phyloP scores from a whole-genome alignment of 1,140 invertebrate genomes.

The Gryon sp. region DNA sequence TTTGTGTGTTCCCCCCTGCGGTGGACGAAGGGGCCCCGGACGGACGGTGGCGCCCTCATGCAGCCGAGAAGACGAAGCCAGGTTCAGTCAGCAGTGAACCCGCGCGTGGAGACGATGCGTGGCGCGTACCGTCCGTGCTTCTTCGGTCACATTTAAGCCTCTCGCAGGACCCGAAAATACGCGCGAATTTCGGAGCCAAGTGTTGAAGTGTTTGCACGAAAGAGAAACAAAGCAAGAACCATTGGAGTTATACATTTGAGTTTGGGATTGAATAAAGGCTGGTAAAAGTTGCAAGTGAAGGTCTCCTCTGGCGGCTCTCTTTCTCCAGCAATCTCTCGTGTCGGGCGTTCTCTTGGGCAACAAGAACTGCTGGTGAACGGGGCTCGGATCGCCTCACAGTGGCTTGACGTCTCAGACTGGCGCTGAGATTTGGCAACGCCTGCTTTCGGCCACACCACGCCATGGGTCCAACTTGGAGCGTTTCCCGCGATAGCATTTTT shows the following conservation, averaged over 20 bases:
- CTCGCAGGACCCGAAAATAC: neutral
- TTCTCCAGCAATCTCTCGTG: too few relatives aligned
- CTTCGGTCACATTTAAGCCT: slow-evolving; percentile 10
- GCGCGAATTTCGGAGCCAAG: neutral
- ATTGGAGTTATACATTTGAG: too few relatives aligned
- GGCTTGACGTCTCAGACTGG: neutral
- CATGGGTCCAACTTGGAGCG: too few relatives aligned
- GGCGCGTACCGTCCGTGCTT: slow-evolving; percentile 32
- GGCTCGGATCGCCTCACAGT: too few relatives aligned
- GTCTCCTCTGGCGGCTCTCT: slow-evolving; percentile 7
- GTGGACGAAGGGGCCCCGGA: slow-evolving; percentile 33
- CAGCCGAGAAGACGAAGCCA: slow-evolving; percentile 66
- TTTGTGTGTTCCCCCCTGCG: slow-evolving; percentile 31
- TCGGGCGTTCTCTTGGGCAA: slow-evolving; percentile 2
- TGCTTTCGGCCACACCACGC: slow-evolving; percentile 14
- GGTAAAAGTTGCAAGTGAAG: too few relatives aligned
- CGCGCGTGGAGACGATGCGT: slow-evolving; percentile 67
- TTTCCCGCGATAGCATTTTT: too few relatives aligned
- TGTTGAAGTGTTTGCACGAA: too few relatives aligned
- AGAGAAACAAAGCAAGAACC: too few relatives aligned
- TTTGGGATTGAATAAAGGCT: slow-evolving; percentile 3
- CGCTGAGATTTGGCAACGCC: slow-evolving; percentile 61
- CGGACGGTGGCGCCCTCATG: slow-evolving; percentile 70
- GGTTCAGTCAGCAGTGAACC: slow-evolving; percentile 73
- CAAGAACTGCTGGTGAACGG: slow-evolving; percentile 24